Conservation (phyloP, 1,140 invertebrate species). For the Drepana arcuata region DNA sequence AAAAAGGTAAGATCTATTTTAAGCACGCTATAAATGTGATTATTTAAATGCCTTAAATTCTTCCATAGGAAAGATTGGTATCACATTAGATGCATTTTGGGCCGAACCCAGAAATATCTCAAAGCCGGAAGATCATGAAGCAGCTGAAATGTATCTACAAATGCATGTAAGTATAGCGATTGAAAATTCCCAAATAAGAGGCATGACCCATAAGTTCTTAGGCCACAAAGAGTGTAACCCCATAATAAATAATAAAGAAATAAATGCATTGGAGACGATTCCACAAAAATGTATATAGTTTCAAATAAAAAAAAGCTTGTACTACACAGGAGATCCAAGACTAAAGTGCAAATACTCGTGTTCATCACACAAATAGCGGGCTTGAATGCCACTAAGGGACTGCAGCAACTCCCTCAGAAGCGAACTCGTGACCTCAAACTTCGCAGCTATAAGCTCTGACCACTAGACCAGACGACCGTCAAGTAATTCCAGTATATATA, state of each 20-base stretch:
- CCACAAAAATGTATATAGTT: conserved; percentile 1
- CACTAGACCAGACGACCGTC: no score
- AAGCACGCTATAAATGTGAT: background rate
- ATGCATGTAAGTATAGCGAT: conserved; percentile 56
- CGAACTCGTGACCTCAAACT: no score
- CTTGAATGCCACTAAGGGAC: no score
- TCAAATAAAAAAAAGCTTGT: conserved; percentile 5
- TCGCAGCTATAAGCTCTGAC: no score
- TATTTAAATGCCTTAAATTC: background rate
- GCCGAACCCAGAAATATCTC: conserved; percentile 68
- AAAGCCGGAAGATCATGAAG: conserved; percentile 62
- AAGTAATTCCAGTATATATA: no score
- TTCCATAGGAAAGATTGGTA: conserved; percentile 73
- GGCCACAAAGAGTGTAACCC: background rate
- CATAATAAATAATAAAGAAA: background rate
- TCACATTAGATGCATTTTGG: conserved; percentile 73
- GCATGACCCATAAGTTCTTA: background rate
- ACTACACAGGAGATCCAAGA: no score
- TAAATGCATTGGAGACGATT: background rate
- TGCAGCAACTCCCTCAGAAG: no score
- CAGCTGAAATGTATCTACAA: conserved; percentile 70
- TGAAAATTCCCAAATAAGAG: no score
- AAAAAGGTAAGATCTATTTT: conserved; percentile 65
- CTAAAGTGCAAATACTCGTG: no score
- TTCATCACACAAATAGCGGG: no score